phyloP scores from a whole-genome alignment of 2,113 vertebrate genomes.

The Phodopus roborovskii region DNA sequence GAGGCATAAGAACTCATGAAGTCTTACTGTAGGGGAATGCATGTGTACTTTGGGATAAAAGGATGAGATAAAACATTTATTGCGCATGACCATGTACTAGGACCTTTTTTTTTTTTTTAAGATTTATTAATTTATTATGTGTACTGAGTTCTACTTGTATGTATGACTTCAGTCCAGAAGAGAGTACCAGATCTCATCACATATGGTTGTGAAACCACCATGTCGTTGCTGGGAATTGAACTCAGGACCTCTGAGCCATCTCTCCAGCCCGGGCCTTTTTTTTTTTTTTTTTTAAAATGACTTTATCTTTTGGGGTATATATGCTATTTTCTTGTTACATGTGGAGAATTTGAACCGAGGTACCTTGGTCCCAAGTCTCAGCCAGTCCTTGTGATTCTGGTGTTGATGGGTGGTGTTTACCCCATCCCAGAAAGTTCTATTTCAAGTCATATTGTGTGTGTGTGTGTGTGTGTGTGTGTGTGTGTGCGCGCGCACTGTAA shows the following conservation, averaged over 20 bases:
- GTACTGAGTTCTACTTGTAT: too few species aligned
- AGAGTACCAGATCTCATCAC: too few species aligned
- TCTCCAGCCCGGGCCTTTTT: too few species aligned
- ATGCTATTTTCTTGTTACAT: conserved; percentile 32
- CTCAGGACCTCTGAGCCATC: too few species aligned
- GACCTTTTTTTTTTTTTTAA: not conserved
- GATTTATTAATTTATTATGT: too few species aligned
- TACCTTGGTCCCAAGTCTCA: conserved; percentile 30
- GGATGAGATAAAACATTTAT: conserved; percentile 26
- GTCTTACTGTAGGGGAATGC: not conserved
- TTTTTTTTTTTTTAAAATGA: too few species aligned
- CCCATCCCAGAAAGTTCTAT: conserved; percentile 31
- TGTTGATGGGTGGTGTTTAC: conserved; percentile 39
- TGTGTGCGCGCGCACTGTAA: too few species aligned
- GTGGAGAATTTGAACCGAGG: conserved; percentile 34
- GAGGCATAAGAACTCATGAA: not conserved
- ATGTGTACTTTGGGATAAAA: not conserved
- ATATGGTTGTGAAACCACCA: too few species aligned
- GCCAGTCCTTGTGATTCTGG: conserved; percentile 20
- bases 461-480: too few species aligned
- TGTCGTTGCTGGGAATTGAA: too few species aligned
- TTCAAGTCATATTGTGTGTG: conserved; percentile 17
- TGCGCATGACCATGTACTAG: not conserved
- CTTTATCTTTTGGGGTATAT: not conserved
- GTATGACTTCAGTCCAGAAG: too few species aligned